These are phyloP conservation scores for Therioaphis trifolii DNA, from an alignment of 2,888 invertebrate species.

Conservation along the genomic window DNA sequence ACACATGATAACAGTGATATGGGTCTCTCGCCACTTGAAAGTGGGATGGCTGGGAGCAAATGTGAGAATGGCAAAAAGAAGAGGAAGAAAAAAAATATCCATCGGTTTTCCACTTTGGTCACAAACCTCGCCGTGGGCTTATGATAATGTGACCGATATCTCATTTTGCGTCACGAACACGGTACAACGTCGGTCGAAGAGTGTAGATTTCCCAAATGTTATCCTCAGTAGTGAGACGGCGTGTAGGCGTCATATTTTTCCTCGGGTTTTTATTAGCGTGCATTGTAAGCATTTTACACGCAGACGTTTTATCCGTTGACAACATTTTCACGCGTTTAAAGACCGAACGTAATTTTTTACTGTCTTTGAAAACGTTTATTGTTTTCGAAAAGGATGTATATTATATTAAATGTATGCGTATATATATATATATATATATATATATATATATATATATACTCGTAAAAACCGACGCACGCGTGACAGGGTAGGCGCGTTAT, in stretches of 20 bases:
- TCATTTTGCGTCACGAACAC: background rate
- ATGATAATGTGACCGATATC: slow-evolving; percentile 15
- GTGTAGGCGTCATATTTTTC: too few relatives aligned
- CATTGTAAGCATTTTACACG: background rate
- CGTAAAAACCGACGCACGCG: too few relatives aligned
- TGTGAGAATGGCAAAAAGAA: too few relatives aligned
- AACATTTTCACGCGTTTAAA: background rate
- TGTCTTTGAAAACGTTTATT: background rate
- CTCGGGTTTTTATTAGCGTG: background rate
- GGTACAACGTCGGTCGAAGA: background rate
- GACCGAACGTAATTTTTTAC: background rate
- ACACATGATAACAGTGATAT: too few relatives aligned
- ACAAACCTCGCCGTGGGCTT: background rate
- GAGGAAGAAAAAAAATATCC: too few relatives aligned
- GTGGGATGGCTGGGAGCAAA: too few relatives aligned
- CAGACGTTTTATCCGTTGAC: slow-evolving; percentile 1
- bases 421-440: too few relatives aligned
- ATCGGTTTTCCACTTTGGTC: too few relatives aligned
- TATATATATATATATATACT: too few relatives aligned
- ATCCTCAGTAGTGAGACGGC: background rate
- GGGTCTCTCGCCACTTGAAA: too few relatives aligned
- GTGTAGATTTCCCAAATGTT: background rate
- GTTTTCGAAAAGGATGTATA: background rate
- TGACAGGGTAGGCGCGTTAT: background rate
- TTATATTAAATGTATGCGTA: too few relatives aligned